These are phyloP conservation scores for Nemotelus pantherinus DNA, from an alignment of 2,888 invertebrate genomes.

Conservation along the genomic window DNA sequence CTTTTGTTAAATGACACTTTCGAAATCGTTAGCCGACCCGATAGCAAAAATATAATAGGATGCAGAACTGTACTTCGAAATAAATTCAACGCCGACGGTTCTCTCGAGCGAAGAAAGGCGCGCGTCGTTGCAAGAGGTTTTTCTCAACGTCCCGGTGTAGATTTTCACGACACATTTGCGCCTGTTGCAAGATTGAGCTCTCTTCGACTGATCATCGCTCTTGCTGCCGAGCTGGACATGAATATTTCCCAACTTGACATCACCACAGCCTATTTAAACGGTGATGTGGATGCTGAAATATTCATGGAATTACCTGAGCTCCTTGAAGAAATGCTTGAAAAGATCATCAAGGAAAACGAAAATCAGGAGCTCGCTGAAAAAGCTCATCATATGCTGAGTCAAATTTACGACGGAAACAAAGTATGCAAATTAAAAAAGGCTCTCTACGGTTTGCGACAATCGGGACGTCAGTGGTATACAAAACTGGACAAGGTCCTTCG, in stretches of 20 bases:
- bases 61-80: too few relatives aligned
- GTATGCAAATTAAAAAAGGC: constrained; percentile 47
- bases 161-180: too few relatives aligned
- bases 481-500: constrained; percentile 50
- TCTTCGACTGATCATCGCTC: constrained; percentile 51
- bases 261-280: constrained; percentile 52
- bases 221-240: constrained; percentile 50
- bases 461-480: not conserved
- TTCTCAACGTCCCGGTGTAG: too few relatives aligned
- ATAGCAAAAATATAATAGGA: too few relatives aligned
- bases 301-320: constrained; percentile 45
- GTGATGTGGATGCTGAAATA: constrained; percentile 51
- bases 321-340: constrained; percentile 9
- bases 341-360: not conserved
- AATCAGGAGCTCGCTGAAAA: not conserved
- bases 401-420: constrained; percentile 1
- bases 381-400: not conserved
- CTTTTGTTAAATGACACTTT: too few relatives aligned
- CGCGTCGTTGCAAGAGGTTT: too few relatives aligned
- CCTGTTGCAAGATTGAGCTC: too few relatives aligned
- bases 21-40: too few relatives aligned
- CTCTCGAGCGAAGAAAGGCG: too few relatives aligned
- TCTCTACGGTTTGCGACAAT: constrained; percentile 45
- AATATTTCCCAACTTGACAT: constrained; percentile 52
- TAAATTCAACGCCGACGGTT: too few relatives aligned